A percentile compares a stretch with the other conserved stretches of the same genome.
Conservation (phyloP, 2,888 invertebrate species). For the Latrodectus hesperus region DNA sequence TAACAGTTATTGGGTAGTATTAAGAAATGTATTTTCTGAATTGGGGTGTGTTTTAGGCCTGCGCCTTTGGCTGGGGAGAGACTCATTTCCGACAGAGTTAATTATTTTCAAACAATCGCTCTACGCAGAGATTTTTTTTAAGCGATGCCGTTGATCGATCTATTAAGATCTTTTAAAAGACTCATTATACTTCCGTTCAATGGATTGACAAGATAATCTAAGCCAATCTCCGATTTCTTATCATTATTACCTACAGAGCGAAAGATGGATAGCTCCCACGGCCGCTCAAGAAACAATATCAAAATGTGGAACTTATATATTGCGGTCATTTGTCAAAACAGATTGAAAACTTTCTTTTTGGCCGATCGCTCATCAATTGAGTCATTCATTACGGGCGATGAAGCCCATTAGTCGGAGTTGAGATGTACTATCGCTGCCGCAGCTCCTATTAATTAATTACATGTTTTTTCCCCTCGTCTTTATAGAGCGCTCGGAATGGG, state of each 20-base stretch:
- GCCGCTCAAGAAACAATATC: slow-evolving; percentile 57
- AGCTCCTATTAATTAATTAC: slow-evolving; percentile 47
- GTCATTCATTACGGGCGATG: slow-evolving; percentile 65
- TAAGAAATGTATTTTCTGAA: not conserved
- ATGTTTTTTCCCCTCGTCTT: not conserved
- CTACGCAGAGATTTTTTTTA: slow-evolving; percentile 33
- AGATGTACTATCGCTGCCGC: slow-evolving; percentile 49
- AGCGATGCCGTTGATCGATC: slow-evolving; percentile 54
- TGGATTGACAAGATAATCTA: slow-evolving; percentile 64
- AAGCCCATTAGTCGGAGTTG: slow-evolving; percentile 63
- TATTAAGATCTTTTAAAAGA: slow-evolving; percentile 61
- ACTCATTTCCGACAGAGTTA: slow-evolving; percentile 59
- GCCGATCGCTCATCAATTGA: slow-evolving; percentile 33
- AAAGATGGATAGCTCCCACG: slow-evolving; percentile 42
- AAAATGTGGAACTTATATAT: slow-evolving; percentile 45
- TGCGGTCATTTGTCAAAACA: slow-evolving; percentile 60
- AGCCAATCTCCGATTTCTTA: slow-evolving; percentile 54
- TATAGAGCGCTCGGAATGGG: too few species aligned
- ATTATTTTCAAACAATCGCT: slow-evolving; percentile 61
- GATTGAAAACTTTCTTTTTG: slow-evolving; percentile 51
- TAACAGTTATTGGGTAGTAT: not conserved
- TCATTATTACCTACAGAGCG: slow-evolving; percentile 37
- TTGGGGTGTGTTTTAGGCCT: not conserved
- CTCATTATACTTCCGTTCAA: slow-evolving; percentile 44
- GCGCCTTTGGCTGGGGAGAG: slow-evolving; percentile 8